These are phyloP conservation scores for Porites divaricata DNA, from an alignment of 92 coral and sea anemone genomes.

Conservation along the genomic window DNA sequence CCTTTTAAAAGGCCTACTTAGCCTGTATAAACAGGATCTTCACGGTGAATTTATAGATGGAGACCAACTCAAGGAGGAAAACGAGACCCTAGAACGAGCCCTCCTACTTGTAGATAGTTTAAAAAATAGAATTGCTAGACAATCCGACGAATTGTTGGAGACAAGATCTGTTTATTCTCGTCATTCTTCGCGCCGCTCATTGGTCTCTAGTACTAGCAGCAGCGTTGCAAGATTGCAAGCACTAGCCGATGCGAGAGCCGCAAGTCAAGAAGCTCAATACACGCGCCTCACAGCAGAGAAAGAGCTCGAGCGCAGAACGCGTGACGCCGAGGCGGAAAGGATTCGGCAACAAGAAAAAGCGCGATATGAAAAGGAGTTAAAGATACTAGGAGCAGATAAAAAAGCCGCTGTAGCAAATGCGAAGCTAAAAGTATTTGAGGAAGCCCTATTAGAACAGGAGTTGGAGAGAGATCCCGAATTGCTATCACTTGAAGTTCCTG, in stretches of 20 bases:
- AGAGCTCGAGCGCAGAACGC: conserved; percentile 39
- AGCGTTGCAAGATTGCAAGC: conserved; percentile 22
- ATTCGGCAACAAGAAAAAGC: conserved; percentile 47
- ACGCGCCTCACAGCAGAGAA: conserved; percentile 28
- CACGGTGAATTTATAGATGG: neutral
- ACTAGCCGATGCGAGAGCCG: conserved; percentile 51
- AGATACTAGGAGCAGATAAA: conserved; percentile 5
- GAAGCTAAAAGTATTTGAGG: conserved; percentile 54
- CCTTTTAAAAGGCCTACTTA: neutral
- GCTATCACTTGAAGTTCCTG: neutral
- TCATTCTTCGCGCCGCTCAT: neutral
- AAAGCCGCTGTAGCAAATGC: conserved; percentile 50
- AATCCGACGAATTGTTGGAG: too few relatives aligned
- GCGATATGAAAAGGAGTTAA: conserved; percentile 43
- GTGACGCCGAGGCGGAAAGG: conserved; percentile 51
- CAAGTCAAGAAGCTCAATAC: conserved; percentile 40
- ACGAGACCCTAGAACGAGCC: too few relatives aligned
- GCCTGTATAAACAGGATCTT: conserved; percentile 1
- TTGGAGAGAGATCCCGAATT: neutral
- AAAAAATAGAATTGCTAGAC: too few relatives aligned
- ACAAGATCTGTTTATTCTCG: neutral
- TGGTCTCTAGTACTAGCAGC: conserved; percentile 8
- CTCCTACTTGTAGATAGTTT: too few relatives aligned
- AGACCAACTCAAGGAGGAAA: too few relatives aligned
- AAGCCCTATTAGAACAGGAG: conserved; percentile 29